phyloP scores from a whole-genome alignment of 2,113 vertebrate species.

The Callipepla californica region DNA sequence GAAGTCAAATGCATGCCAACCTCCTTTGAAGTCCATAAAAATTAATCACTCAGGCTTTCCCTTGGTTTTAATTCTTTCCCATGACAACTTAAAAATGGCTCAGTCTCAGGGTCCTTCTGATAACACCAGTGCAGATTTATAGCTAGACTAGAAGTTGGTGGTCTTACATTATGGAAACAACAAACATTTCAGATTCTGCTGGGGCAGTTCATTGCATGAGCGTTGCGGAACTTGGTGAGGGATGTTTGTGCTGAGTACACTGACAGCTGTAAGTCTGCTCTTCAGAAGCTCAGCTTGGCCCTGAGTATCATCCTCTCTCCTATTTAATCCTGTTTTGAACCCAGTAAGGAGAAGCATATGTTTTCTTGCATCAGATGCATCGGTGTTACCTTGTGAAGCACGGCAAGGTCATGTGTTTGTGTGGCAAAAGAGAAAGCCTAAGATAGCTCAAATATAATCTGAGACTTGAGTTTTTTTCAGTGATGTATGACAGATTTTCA shows the following conservation, averaged over 20 bases:
- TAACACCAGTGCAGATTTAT: neutral
- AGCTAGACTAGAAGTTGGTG: neutral
- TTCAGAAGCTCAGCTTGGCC: slow-evolving; percentile 20
- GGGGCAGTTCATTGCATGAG: neutral
- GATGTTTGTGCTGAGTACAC: neutral
- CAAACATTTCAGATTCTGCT: neutral
- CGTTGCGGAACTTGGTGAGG: neutral
- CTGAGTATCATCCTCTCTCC: neutral
- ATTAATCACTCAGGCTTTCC: slow-evolving; percentile 11
- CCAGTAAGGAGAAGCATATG: slow-evolving; percentile 57
- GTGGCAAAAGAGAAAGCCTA: slow-evolving; percentile 19
- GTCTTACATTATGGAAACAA: neutral
- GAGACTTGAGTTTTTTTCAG: neutral
- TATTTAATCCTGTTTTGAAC: slow-evolving; percentile 39
- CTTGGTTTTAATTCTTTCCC: slow-evolving; percentile 7
- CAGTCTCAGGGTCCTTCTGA: neutral
- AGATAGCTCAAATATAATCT: neutral
- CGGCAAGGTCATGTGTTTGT: slow-evolving; percentile 51
- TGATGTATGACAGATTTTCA: neutral
- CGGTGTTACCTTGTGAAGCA: slow-evolving; percentile 53
- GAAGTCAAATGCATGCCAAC: neutral
- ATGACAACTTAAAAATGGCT: neutral
- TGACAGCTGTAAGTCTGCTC: slow-evolving; percentile 26
- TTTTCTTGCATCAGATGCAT: slow-evolving; percentile 47
- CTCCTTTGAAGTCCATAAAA: slow-evolving; percentile 36